Evolutionary conservation across 1,140 invertebrate species (phyloP), one percentile per base, ranked within the genome.

Genomic region (Tribolium castaneum): DNA sequence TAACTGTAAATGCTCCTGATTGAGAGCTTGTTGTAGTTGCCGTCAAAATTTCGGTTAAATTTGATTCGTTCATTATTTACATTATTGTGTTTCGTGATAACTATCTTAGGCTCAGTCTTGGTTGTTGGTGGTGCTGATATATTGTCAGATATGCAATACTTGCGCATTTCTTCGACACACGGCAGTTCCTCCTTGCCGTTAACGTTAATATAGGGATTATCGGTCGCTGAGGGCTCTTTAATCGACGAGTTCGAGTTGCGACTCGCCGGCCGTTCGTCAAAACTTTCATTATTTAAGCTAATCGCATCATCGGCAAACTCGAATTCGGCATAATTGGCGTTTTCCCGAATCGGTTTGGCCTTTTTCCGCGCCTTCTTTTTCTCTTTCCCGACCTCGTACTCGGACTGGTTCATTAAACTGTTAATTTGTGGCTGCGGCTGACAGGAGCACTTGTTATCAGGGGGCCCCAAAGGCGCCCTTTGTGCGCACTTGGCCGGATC

Each of bases 101-200:
- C 49, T 25, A 51, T 52, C 51, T 75, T 78, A 22, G 45, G 25
- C 14, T 81, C 82, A 75, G 75, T 76, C 70, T 80, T 81, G 70
- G 73, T 78, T 72, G 80, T 79, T 19, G 70, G 34, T 56, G 75
- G 74, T 25, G 52, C 35, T 73, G 77, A 76, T 70, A 77, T 79
- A 74, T 75, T 66, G 45, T 83, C 71, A 7, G 80, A 80, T 80
- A 80, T 80, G 75, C 77, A 35, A 75, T 79, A 82, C 80, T 82
- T 86, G 80, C 78, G 83, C 16, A 85, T 83, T 80, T 87, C 84
- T 25, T 86, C 80, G 10, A 83, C 80, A 78, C 88, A 89, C 0
- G 92, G 92, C 74, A 93, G 84, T 84, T 93, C 93, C 83, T 93
- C 92, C 78, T 91, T 90, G 13, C 92, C 92, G 75, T 92, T 89